Evolutionary conservation across 2,113 vertebrate species (phyloP).

Genomic region (Aptenodytes patagonicus): DNA sequence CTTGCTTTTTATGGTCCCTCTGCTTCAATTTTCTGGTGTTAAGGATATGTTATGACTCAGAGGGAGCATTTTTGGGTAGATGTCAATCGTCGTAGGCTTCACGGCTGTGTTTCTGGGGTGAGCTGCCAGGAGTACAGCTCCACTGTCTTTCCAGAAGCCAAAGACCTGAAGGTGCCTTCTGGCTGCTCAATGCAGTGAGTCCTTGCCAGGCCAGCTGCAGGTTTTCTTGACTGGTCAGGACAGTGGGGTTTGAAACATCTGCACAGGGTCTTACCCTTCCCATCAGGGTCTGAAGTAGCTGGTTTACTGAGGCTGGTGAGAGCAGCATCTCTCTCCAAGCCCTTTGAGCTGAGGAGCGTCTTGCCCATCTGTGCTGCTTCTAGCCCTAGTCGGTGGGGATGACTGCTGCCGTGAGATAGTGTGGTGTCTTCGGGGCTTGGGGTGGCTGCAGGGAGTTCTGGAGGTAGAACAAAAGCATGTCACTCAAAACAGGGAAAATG

Average conservation of each 20-base stretch:
- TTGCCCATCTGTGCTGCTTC: neutral
- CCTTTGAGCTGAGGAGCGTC: neutral
- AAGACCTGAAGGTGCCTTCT: neutral
- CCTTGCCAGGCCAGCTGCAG: neutral
- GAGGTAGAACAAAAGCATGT: neutral
- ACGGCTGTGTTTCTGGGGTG: neutral
- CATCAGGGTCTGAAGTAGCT: neutral
- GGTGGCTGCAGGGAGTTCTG: neutral
- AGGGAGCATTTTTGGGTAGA: neutral
- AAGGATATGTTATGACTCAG: neutral
- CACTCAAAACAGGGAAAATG: neutral
- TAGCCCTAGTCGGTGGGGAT: neutral
- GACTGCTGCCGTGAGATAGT: neutral
- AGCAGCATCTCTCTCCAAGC: neutral
- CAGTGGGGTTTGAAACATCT: neutral
- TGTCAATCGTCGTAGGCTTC: neutral
- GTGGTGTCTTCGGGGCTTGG: neutral
- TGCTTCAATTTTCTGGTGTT: neutral
- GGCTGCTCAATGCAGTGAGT: neutral
- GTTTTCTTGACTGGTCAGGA: neutral
- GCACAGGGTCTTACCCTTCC: neutral
- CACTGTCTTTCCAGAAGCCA: neutral
- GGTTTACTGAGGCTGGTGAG: neutral
- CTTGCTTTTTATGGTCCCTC: neutral
- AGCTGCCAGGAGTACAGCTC: neutral